These are phyloP conservation scores for Rhinichthys osculus DNA, from an alignment of 2,797 vertebrate genomes.

Conservation along the genomic window DNA sequence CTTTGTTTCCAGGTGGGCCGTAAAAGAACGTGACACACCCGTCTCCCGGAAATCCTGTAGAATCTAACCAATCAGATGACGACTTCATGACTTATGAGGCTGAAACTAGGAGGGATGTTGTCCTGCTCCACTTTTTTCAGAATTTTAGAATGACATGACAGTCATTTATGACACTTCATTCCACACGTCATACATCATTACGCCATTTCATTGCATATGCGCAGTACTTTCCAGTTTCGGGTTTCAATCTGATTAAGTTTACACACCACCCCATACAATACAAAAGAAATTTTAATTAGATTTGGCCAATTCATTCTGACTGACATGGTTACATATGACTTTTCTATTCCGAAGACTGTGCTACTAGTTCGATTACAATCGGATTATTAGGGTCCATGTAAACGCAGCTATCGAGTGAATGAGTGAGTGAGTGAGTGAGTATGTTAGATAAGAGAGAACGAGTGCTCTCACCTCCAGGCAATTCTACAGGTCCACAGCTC, in stretches of 20 bases:
- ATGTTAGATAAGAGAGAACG: conserved; percentile 13
- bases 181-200: neutral
- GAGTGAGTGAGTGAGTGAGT: neutral
- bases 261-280: neutral
- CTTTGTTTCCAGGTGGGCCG: neutral
- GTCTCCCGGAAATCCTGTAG: neutral
- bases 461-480: conserved; percentile 86
- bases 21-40: neutral
- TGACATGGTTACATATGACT: neutral
- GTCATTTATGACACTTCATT: neutral
- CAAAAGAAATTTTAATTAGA: neutral
- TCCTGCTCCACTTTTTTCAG: neutral
- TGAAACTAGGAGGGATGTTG: neutral
- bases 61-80: neutral
- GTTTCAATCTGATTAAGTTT: neutral
- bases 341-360: neutral
- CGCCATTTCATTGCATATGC: neutral
- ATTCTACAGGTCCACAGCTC: conserved; percentile 86
- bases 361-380: neutral
- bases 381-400: neutral
- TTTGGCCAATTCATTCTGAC: neutral
- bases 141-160: neutral
- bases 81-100: neutral
- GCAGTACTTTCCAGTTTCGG: neutral
- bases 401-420: neutral